Conservation (phyloP, 2,113 vertebrate genomes). For the Gulo gulo region DNA sequence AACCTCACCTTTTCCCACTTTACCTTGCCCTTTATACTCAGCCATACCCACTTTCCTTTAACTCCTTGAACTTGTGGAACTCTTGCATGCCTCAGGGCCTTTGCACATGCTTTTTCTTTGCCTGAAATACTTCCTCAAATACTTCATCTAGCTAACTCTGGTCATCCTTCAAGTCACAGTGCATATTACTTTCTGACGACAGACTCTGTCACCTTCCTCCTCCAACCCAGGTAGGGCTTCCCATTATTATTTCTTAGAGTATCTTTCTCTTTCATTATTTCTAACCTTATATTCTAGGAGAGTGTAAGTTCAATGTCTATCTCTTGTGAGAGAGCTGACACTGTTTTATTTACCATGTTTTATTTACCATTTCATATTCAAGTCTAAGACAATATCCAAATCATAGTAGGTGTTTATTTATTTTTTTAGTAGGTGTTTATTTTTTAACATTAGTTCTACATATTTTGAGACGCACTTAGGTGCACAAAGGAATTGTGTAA, state of each 20-base stretch:
- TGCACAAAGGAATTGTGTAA: conserved; percentile 53
- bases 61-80: neutral
- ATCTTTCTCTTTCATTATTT: neutral
- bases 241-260: neutral
- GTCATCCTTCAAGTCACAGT: neutral
- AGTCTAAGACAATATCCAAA: neutral
- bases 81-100: neutral
- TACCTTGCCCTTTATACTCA: neutral
- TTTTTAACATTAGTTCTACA: conserved; percentile 11
- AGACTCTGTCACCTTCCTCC: neutral
- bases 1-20: neutral
- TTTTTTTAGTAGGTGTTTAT: neutral
- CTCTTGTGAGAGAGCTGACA: neutral
- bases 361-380: neutral
- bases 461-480: conserved; percentile 45
- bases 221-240: neutral
- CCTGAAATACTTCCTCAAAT: neutral
- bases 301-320: neutral
- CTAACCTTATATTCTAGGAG: neutral
- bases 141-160: neutral
- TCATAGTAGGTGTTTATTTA: neutral
- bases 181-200: neutral
- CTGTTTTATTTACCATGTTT: neutral
- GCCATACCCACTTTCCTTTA: neutral
- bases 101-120: neutral